Evolutionary conservation across 2,888 invertebrate species (phyloP), one percentile per base, ranked within the genome.

Genomic region (Dyspetes luteomarginatus): DNA sequence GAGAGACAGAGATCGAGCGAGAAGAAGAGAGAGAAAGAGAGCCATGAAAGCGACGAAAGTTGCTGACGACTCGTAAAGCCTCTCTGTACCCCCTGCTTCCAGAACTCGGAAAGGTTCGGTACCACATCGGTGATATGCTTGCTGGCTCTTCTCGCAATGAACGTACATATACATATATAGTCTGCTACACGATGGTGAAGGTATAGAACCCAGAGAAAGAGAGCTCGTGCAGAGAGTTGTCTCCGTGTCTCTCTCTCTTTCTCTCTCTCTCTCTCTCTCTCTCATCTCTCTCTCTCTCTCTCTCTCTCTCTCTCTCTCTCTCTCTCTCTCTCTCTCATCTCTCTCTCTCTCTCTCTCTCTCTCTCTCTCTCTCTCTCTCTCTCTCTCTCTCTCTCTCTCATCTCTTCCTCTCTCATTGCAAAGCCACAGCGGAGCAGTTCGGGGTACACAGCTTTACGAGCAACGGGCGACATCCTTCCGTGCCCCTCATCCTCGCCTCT

Each of bases 41-140:
- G 22, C 15, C 28, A 7, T 15, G 17, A 36, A 41, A 71, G 56
- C 48, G 28, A 22, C 43, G 72, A 80, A 82, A 83, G 67, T 82
- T 84, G 80, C 79, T 81, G 82, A 82, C 76, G 68, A 82, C 78
- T 73, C 52, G 74, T 55, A 73, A 77, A 78, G 60, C 76, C 76
- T 64, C 60, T 48, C 26, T 48, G 43, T 24, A 4, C 50, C 12
- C 52, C 17, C 22, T 22, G 2, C 24, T 52, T 9, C 24, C 22
- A n/a, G 15, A 26, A 45, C 24, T 12, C 45, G 9, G 43, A 56
- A 69, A 45, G 45, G 56, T 58, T 52, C 58, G 41, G 12, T 45
- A 19, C 28, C 56, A 45, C 43, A 68, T 43, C 30, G 45, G 22
- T 48, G n/a, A 36, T 26, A 55, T 26, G 30, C 56, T 56, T 30